These are phyloP conservation scores for Heptranchias perlo DNA, from an alignment of 2,113 vertebrate species.

Conservation along the genomic window DNA sequence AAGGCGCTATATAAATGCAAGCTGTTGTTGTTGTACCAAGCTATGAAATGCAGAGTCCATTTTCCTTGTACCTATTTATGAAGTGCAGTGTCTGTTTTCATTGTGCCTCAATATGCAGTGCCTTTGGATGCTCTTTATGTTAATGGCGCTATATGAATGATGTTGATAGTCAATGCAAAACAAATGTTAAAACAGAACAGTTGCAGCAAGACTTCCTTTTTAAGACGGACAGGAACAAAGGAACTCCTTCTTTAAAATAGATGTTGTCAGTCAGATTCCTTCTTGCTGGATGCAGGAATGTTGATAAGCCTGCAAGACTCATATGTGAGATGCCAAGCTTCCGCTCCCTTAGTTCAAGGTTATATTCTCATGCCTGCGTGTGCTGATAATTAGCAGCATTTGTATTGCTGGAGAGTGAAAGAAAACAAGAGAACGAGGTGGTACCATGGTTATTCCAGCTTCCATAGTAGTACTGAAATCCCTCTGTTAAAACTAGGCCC, in stretches of 20 bases:
- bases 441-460: neutral
- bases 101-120: neutral
- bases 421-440: neutral
- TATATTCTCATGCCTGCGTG: neutral
- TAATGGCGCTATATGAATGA: neutral
- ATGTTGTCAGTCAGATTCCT: neutral
- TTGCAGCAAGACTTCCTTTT: neutral
- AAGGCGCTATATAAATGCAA: too few relatives aligned
- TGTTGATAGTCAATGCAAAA: neutral
- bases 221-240: neutral
- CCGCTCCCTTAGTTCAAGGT: neutral
- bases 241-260: neutral
- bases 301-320: neutral
- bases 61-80: neutral
- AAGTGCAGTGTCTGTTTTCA: neutral
- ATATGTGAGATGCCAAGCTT: neutral
- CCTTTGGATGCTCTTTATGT: neutral
- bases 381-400: neutral
- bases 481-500: neutral
- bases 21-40: neutral
- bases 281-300: neutral
- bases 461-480: neutral
- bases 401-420: neutral
- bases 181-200: neutral
- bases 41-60: neutral